Base-by-base conservation (phyloP, 2,888 invertebrate species). In the Colostygia pectinataria region DNA sequence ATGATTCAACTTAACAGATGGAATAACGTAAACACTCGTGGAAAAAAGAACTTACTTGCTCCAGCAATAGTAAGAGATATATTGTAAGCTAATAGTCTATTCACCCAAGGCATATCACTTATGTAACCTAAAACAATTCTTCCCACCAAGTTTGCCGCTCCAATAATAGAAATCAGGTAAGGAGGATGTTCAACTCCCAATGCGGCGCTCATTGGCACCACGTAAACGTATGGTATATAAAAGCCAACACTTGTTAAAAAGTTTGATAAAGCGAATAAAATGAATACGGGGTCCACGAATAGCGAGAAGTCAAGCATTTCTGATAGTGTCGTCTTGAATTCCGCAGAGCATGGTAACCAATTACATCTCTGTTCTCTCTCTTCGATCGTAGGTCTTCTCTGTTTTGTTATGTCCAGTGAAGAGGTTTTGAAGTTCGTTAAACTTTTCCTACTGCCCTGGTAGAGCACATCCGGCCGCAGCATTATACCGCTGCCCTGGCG, bases 221-320 rank as follows among this genome's bases (percentile, higher is more conserved):
- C 92, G 74, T 96, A 98, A 41, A 98, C 94, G 75, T 97, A 98
- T 24, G 98, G 98, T 71, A 98, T 93, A 80, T 98, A 97, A 90
- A 97, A 98, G 53, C 98, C 98, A 72, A 98, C 94, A 75, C 97
- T 98, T 31, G 98, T 98, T 74, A 96, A 94, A 79, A 99, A 97
- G 85, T 99, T 99, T 27, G 99, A 99, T 43, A 97, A 66, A 8
- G 95, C 94, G 80, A 99, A 99, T 53, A 99, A 86, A 57, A 99
- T 90, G 80, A 98, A 99, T 57, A 98, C 91, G 18, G 94, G 93
- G 81, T 98, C 96, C 64, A 93, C 93, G 48, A 99, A 91, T 37
- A 99, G 91, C 0, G 94, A 92, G 58, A 98, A 91, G 74, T 98
- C 96, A 69, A 98, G 92, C 96, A 98, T 97, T 83, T 95, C 93